Conservation (phyloP, 2,888 invertebrate species). For the Argyresthia albistria region DNA sequence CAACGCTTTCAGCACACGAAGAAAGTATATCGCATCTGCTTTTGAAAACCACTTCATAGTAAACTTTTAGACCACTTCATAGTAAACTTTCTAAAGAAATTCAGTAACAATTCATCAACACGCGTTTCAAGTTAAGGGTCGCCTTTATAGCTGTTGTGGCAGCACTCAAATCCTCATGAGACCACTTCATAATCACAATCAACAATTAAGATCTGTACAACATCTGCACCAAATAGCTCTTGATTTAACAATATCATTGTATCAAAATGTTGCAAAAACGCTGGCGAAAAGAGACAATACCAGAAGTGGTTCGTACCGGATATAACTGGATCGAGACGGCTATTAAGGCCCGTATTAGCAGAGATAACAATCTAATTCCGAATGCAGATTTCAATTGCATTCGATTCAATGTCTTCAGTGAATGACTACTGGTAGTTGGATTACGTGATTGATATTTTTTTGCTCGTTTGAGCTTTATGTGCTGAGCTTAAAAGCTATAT, state of each 20-base stretch:
- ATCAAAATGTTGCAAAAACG: constrained; percentile 19
- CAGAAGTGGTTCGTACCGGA: constrained; percentile 23
- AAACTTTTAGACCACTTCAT: not conserved
- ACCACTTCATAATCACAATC: constrained; percentile 14
- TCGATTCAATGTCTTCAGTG: constrained; percentile 13
- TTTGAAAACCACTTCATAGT: not conserved
- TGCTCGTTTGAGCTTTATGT: not conserved
- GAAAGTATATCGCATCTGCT: no score
- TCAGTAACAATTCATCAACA: constrained; percentile 28
- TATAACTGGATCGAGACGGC: constrained; percentile 29
- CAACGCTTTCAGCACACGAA: no score
- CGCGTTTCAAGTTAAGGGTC: constrained; percentile 8
- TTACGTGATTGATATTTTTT: not conserved
- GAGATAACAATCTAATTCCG: constrained; percentile 59
- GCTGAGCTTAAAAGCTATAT: not conserved
- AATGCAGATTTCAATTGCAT: constrained; percentile 48
- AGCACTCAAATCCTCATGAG: constrained; percentile 7
- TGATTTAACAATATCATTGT: constrained; percentile 35
- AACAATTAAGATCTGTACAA: constrained; percentile 5
- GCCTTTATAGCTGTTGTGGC: not conserved
- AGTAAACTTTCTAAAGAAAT: constrained; percentile 1
- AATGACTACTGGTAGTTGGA: constrained; percentile 3
- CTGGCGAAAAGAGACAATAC: not conserved
- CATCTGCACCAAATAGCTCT: constrained; percentile 24
- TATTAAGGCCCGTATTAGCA: constrained; percentile 37